A percentile compares a stretch with the other conserved stretches of the same genome.
These are phyloP conservation scores for Pristionchus japonicus DNA, from an alignment of 2,888 invertebrate genomes.

Conservation along the genomic window DNA sequence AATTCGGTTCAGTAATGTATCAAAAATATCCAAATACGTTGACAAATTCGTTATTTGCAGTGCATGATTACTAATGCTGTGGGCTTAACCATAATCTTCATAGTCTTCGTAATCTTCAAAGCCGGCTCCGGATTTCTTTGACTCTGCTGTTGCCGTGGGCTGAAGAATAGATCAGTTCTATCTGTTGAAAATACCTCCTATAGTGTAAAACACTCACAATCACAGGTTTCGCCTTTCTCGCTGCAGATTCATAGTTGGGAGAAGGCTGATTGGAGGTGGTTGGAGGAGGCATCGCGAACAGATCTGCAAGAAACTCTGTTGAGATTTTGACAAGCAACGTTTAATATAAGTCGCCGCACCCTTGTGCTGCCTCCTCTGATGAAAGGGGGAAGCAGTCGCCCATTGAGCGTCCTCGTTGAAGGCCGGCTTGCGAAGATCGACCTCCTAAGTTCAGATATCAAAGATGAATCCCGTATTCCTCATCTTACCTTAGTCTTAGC, in stretches of 20 bases:
- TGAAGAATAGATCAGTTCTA: neutral
- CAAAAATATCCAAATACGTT: neutral
- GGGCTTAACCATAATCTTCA: neutral
- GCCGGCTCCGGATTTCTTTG: neutral
- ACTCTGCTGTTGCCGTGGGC: neutral
- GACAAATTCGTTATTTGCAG: too few relatives aligned
- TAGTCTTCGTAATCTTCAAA: conserved; percentile 20
- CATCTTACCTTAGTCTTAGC: neutral
- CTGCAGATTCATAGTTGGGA: neutral
- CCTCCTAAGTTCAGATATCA: neutral
- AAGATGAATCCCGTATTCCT: neutral
- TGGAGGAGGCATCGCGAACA: neutral
- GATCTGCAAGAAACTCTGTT: neutral
- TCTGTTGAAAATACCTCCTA: neutral
- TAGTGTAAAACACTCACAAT: neutral
- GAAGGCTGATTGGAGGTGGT: neutral
- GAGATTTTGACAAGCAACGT: neutral
- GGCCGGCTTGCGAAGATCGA: conserved; percentile 19
- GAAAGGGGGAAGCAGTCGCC: neutral
- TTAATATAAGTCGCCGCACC: neutral
- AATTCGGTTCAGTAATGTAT: neutral
- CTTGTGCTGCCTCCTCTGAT: neutral
- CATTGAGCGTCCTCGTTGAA: conserved; percentile 27
- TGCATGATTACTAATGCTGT: neutral
- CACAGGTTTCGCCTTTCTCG: neutral